These are phyloP conservation scores for Platysteira castanea DNA, from an alignment of 2,113 vertebrate species.

Conservation along the genomic window DNA sequence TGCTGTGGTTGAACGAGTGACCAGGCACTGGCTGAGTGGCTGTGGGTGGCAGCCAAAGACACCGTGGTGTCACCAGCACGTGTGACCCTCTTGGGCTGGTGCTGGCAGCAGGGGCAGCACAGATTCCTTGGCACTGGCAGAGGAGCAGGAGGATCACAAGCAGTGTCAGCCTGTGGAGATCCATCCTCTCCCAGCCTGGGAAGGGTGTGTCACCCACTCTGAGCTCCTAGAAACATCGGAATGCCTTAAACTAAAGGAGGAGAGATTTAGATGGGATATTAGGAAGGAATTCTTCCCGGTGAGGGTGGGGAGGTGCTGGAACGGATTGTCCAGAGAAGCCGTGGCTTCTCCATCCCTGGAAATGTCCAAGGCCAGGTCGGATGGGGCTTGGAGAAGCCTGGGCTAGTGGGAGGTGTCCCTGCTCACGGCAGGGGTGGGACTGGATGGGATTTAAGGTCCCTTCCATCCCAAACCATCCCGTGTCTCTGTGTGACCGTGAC, in stretches of 20 bases:
- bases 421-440: rapidly evolving
- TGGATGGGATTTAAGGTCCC: background rate
- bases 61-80: rapidly evolving
- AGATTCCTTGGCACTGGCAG: background rate
- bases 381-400: rapidly evolving
- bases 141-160: background rate
- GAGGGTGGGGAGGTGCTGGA: background rate
- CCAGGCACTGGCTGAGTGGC: background rate
- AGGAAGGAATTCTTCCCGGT: background rate
- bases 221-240: background rate
- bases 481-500: background rate
- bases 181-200: background rate
- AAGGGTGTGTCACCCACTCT: too few species aligned
- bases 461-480: background rate
- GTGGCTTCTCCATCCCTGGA: background rate
- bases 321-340: background rate
- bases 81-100: background rate
- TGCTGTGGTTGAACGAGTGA: background rate
- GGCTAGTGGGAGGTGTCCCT: background rate
- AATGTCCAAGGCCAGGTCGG: background rate
- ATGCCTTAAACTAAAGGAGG: background rate
- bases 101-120: rapidly evolving
- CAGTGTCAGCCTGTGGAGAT: background rate
- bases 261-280: background rate
- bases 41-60: background rate